Percentiles rank a stretch among this genome's conserved stretches.
Conservation (phyloP, 2,113 vertebrate species). For the Leptobrachium ailaonicum region DNA sequence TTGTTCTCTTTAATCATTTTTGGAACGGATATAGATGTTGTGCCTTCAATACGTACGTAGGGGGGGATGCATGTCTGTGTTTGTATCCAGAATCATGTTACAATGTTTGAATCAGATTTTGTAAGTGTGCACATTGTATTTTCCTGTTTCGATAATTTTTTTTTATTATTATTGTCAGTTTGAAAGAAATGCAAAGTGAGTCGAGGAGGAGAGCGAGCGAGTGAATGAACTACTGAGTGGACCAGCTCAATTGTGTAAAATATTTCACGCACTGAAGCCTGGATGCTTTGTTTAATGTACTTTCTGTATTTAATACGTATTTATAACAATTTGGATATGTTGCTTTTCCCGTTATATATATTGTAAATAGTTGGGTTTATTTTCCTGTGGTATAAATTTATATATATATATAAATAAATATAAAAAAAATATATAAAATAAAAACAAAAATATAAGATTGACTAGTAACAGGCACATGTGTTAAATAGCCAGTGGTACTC, state of each 20-base stretch:
- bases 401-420: constrained; percentile 30
- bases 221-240: constrained; percentile 91
- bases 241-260: constrained; percentile 74
- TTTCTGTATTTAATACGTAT: constrained; percentile 77
- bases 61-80: constrained; percentile 57
- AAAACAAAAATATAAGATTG: constrained; percentile 41
- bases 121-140: constrained; percentile 35
- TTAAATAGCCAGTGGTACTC: constrained; percentile 32
- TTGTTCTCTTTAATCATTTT: neutral
- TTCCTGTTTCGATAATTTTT: neutral
- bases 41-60: constrained; percentile 28
- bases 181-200: neutral
- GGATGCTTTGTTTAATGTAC: constrained; percentile 62
- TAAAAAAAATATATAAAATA: constrained; percentile 51
- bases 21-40: constrained; percentile 33
- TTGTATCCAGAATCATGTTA: constrained; percentile 48
- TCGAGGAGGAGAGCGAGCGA: constrained; percentile 58
- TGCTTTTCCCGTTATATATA: constrained; percentile 63
- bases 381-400: constrained; percentile 84
- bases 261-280: constrained; percentile 84
- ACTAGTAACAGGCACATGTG: constrained; percentile 73
- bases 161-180: constrained; percentile 37
- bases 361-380: constrained; percentile 85
- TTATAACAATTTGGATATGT: constrained; percentile 76
- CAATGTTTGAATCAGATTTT: constrained; percentile 15